A percentile compares a stretch with the other conserved stretches of the same genome.
phyloP scores from a whole-genome alignment of 2,797 vertebrate genomes.

The Spondyliosoma cantharus region DNA sequence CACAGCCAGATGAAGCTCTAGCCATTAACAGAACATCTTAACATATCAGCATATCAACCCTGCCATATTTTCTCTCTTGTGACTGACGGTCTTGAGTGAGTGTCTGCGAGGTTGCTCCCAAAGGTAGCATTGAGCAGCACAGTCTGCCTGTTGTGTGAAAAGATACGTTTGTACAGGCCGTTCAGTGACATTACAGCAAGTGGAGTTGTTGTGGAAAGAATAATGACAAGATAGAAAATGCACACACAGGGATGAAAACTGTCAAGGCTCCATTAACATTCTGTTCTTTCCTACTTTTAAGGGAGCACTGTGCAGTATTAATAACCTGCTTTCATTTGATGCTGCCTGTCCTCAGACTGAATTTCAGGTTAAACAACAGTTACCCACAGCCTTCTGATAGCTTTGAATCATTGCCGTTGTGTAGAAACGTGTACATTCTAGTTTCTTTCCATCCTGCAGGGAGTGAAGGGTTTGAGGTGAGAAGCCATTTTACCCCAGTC shows the following conservation, averaged over 20 bases:
- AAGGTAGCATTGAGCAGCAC: constrained; percentile 49
- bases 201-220: constrained; percentile 9
- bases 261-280: constrained; percentile 47
- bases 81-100: constrained; percentile 60
- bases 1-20: constrained; percentile 23
- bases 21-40: constrained; percentile 21
- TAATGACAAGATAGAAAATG: constrained; percentile 11
- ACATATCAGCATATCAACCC: constrained; percentile 31
- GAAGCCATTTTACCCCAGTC: constrained; percentile 78
- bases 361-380: constrained; percentile 14
- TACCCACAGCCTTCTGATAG: constrained; percentile 32
- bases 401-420: constrained; percentile 55
- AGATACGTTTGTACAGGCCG: constrained; percentile 31
- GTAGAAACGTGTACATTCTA: constrained; percentile 76
- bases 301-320: constrained; percentile 55
- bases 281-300: constrained; percentile 60
- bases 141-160: constrained; percentile 29
- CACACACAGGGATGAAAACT: not conserved
- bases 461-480: constrained; percentile 78
- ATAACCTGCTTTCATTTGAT: constrained; percentile 46
- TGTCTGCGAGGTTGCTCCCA: constrained; percentile 57
- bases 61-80: constrained; percentile 55
- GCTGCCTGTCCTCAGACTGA: constrained; percentile 33
- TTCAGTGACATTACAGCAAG: constrained; percentile 5
- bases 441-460: constrained; percentile 78